Evolutionary conservation across 2,797 vertebrate genomes (phyloP).

Genomic region (Anolis apletophallus): DNA sequence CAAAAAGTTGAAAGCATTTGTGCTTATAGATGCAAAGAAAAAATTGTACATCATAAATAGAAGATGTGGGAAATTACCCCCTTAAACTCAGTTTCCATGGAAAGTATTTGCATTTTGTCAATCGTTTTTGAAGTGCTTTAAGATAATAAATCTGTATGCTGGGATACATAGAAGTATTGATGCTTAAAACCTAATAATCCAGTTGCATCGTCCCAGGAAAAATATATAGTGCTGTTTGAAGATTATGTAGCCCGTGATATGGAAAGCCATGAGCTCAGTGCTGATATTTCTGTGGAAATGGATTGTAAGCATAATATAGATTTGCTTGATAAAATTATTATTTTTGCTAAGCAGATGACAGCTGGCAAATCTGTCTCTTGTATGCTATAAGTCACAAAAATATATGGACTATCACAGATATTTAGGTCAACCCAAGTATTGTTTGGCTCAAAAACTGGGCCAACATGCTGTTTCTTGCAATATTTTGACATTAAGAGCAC

Average conservation of each 20-base stretch:
- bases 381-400: constrained; percentile 70
- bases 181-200: constrained; percentile 57
- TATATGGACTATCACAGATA: constrained; percentile 82
- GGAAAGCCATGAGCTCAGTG: constrained; percentile 23
- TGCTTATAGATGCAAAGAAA: constrained; percentile 55
- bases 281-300: constrained; percentile 52
- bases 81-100: constrained; percentile 56
- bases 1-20: constrained; percentile 35
- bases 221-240: constrained; percentile 51
- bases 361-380: constrained; percentile 51
- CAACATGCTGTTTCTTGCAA: constrained; percentile 90
- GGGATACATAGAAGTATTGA: constrained; percentile 41
- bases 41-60: constrained; percentile 55
- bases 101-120: constrained; percentile 59
- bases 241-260: constrained; percentile 52
- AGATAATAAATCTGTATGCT: constrained; percentile 48
- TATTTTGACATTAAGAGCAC: constrained; percentile 98
- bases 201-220: constrained; percentile 52
- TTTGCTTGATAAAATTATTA: constrained; percentile 61
- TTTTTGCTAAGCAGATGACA: constrained; percentile 43
- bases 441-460: constrained; percentile 81
- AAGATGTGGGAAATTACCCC: constrained; percentile 45
- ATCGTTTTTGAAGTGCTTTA: constrained; percentile 27
- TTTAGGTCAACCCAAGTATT: constrained; percentile 87
- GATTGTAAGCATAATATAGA: constrained; percentile 47